Evolutionary conservation across 2,888 invertebrate species (phyloP).

Genomic region (Pseudococcus jackbeardsleyi): DNA sequence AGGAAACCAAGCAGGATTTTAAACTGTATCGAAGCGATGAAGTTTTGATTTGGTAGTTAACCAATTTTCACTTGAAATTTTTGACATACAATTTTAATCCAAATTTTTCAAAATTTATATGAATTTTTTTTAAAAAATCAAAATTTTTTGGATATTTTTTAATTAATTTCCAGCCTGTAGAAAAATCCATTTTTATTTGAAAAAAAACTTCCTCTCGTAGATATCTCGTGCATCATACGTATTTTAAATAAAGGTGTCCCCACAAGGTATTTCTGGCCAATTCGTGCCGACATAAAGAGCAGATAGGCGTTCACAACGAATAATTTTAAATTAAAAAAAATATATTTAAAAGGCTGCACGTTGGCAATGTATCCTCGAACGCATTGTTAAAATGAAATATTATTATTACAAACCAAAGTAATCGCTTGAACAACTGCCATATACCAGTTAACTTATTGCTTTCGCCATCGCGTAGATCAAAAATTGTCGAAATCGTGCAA

Average conservation of each 20-base stretch:
- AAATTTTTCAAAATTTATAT: too few species aligned
- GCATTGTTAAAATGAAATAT: conserved; percentile 51
- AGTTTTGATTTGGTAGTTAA: neutral
- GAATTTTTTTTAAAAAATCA: too few species aligned
- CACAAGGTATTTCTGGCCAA: neutral
- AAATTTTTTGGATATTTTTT: too few species aligned
- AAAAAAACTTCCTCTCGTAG: too few species aligned
- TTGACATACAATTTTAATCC: too few species aligned
- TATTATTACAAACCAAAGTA: conserved; percentile 53
- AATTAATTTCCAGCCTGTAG: too few species aligned
- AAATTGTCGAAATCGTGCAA: conserved; percentile 51
- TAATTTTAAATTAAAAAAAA: conserved; percentile 25
- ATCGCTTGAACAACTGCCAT: conserved; percentile 53
- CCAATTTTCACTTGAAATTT: too few species aligned
- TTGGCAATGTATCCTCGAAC: neutral
- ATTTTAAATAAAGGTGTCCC: neutral
- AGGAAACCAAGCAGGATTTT: neutral
- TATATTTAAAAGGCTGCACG: neutral
- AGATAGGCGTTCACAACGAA: neutral
- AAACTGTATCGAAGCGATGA: neutral
- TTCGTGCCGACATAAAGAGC: neutral
- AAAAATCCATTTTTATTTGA: too few species aligned
- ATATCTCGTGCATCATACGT: too few species aligned
- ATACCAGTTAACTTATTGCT: conserved; percentile 29
- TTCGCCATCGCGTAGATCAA: conserved; percentile 49